Evolutionary conservation across 1,140 invertebrate genomes (phyloP).

Genomic region (Drosophila murphyi): DNA sequence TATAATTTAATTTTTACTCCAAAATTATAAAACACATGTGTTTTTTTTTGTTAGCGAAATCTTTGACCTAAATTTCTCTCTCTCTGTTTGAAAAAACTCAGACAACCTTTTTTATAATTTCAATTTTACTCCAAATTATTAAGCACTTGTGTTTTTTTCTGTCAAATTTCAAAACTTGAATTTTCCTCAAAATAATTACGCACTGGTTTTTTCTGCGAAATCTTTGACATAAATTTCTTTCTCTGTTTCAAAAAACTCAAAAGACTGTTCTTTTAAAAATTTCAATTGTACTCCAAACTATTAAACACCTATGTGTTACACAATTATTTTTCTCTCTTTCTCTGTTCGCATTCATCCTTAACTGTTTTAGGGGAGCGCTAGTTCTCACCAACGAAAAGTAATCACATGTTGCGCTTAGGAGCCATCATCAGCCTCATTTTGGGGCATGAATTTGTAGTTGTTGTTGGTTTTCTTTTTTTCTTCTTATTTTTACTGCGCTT

Average conservation of each 20-base stretch:
- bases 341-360: constrained; percentile 25
- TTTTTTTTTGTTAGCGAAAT: constrained; percentile 56
- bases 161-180: constrained; percentile 3
- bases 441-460: constrained; percentile 12
- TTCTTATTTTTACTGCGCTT: constrained; percentile 58
- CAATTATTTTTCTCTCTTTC: constrained; percentile 7
- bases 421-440: constrained; percentile 44
- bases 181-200: not conserved
- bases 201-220: constrained; percentile 44
- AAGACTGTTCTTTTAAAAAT: constrained; percentile 45
- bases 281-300: constrained; percentile 38
- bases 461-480: constrained; percentile 9
- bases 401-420: constrained; percentile 80
- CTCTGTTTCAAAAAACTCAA: constrained; percentile 32
- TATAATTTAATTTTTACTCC: constrained; percentile 14
- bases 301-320: no score
- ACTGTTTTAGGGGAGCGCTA: constrained; percentile 52
- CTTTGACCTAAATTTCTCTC: constrained; percentile 46
- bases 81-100: constrained; percentile 30
- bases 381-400: constrained; percentile 79
- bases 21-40: not conserved
- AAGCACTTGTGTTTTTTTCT: constrained; percentile 15
- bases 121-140: constrained; percentile 42
- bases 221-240: constrained; percentile 49
- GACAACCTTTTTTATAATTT: constrained; percentile 49